Conservation (phyloP, 2,888 invertebrate species). For the Phyto melanocephala region DNA sequence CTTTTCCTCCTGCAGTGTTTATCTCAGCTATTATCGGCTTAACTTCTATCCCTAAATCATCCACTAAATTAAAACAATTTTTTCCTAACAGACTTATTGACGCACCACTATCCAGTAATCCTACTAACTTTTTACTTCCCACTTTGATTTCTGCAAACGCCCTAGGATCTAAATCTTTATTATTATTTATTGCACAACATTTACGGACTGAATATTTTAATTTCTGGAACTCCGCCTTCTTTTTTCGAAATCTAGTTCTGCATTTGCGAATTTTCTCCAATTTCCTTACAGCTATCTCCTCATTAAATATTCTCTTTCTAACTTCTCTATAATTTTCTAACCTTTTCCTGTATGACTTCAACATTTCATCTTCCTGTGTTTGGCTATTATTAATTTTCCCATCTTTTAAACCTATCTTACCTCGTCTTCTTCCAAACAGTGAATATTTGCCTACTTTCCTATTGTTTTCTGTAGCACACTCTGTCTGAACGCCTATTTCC, state of each 20-base stretch:
- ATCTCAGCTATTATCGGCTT: background rate
- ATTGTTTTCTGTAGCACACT: no score
- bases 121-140: background rate
- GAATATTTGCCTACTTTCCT: no score
- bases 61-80: background rate
- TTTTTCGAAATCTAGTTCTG: background rate
- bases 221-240: background rate
- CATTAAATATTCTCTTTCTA: background rate
- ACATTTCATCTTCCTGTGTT: background rate
- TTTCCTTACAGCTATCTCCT: background rate
- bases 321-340: slow-evolving; percentile 6
- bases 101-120: slow-evolving; percentile 47
- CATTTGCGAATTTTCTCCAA: background rate
- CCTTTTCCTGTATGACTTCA: background rate
- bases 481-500: no score
- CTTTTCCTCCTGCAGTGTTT: slow-evolving; percentile 36
- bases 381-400: background rate
- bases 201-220: background rate
- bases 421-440: background rate
- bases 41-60: background rate
- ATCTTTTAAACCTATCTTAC: background rate
- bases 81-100: slow-evolving; percentile 27
- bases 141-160: background rate
- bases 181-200: background rate
- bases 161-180: slow-evolving; percentile 2